A percentile compares a stretch with the other conserved stretches of the same genome.
phyloP scores from a whole-genome alignment of 2,797 vertebrate species.

The Apodemus agrarius region DNA sequence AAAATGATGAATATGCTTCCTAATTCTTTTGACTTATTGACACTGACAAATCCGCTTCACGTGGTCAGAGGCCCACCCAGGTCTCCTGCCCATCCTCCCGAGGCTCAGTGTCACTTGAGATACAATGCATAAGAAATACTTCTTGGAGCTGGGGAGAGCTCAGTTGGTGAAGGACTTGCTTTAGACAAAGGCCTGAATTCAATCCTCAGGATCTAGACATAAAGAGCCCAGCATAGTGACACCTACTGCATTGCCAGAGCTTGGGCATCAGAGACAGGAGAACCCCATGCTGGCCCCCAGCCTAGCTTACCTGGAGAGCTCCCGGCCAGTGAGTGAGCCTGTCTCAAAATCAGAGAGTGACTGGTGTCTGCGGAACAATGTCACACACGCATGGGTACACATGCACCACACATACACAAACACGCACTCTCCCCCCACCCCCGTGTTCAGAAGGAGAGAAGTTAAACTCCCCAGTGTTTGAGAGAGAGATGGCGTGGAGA shows the following conservation, averaged over 20 bases:
- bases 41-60: neutral
- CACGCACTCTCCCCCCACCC: neutral
- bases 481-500: neutral
- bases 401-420: neutral
- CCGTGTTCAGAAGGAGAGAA: neutral
- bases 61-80: constrained; percentile 72
- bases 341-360: no score
- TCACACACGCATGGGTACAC: neutral
- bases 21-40: neutral
- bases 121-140: neutral
- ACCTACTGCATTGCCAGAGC: neutral
- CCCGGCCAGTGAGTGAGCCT: neutral
- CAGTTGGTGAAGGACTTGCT: neutral
- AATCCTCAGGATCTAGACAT: neutral
- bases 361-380: no score
- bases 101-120: neutral
- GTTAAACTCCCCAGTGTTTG: neutral
- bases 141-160: neutral
- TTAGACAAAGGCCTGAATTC: neutral
- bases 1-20: neutral
- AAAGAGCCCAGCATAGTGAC: neutral
- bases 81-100: constrained; percentile 89
- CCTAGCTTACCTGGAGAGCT: neutral
- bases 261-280: neutral
- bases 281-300: neutral